phyloP scores from a whole-genome alignment of 2,113 vertebrate genomes.

The Cettia cetti region DNA sequence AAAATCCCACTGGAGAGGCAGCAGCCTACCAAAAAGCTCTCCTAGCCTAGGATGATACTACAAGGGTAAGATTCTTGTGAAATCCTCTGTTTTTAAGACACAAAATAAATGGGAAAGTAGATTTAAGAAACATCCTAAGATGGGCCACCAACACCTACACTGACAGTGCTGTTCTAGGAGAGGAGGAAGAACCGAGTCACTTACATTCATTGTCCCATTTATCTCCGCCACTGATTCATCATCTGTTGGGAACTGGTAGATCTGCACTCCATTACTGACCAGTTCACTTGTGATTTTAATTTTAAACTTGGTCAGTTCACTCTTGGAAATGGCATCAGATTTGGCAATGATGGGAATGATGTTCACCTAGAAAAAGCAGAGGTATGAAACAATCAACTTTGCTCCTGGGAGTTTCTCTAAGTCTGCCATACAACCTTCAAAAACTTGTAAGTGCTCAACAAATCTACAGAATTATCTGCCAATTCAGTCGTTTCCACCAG shows the following conservation, averaged over 20 bases:
- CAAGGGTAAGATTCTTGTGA: neutral
- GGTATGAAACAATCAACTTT: neutral
- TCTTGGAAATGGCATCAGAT: constrained; percentile 96
- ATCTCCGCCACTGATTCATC: constrained; percentile 96
- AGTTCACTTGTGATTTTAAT: constrained; percentile 98
- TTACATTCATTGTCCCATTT: constrained; percentile 98
- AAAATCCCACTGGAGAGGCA: neutral
- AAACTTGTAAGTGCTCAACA: neutral
- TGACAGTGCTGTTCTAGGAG: neutral
- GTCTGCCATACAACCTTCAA: neutral
- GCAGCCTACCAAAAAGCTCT: neutral
- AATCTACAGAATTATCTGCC: neutral
- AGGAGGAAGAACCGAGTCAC: neutral
- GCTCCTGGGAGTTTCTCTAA: neutral
- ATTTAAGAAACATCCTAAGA: neutral
- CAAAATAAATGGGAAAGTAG: neutral
- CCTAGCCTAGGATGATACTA: neutral
- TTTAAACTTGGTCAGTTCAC: constrained; percentile 97
- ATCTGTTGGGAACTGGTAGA: constrained; percentile 97
- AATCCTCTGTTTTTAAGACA: neutral
- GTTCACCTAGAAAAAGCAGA: constrained; percentile 82
- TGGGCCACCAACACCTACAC: neutral
- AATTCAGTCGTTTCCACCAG: neutral
- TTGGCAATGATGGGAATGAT: constrained; percentile 98
- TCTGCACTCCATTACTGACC: constrained; percentile 97